A percentile compares a stretch with the other conserved stretches of the same genome.
These are phyloP conservation scores for Luidia sarsii DNA, from an alignment of 53 echinoderm and acorn worm genomes.

Conservation along the genomic window DNA sequence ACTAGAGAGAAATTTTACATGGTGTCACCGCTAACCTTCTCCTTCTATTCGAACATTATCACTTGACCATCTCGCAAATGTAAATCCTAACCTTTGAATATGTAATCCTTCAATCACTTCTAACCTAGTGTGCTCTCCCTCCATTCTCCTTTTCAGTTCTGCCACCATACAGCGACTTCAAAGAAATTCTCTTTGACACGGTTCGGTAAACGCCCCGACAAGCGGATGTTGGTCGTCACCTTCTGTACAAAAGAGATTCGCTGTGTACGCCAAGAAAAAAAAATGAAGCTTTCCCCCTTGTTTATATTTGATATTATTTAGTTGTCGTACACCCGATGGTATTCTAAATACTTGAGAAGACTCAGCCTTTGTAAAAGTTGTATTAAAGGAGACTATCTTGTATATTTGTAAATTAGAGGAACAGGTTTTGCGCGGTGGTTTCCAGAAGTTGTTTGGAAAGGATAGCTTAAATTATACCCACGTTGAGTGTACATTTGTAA, in stretches of 20 bases:
- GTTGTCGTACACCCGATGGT: constrained; percentile 29
- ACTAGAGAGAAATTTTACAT: too few species aligned
- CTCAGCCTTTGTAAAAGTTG: constrained; percentile 1
- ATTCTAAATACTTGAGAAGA: constrained; percentile 44
- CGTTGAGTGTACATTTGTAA: too few species aligned
- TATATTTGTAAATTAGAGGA: constrained; percentile 25
- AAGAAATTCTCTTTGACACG: constrained; percentile 38
- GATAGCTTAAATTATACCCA: too few species aligned
- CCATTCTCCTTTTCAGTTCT: background rate
- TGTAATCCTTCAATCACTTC: too few species aligned
- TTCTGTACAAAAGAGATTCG: constrained; percentile 35
- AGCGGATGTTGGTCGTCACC: background rate
- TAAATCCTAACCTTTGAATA: too few species aligned
- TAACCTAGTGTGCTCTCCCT: background rate
- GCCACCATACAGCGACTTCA: constrained; percentile 49
- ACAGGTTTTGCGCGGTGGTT: too few species aligned
- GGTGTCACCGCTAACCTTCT: too few species aligned
- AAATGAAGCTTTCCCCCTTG: too few species aligned
- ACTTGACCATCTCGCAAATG: too few species aligned
- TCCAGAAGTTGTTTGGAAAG: too few species aligned
- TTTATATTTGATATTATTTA: constrained; percentile 45
- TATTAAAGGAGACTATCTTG: constrained; percentile 20
- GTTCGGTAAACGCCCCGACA: constrained; percentile 2
- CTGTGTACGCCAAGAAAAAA: constrained; percentile 35
- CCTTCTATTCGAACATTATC: too few species aligned